phyloP scores from a whole-genome alignment of 1,140 invertebrate genomes.

The Drosophila pachea region DNA sequence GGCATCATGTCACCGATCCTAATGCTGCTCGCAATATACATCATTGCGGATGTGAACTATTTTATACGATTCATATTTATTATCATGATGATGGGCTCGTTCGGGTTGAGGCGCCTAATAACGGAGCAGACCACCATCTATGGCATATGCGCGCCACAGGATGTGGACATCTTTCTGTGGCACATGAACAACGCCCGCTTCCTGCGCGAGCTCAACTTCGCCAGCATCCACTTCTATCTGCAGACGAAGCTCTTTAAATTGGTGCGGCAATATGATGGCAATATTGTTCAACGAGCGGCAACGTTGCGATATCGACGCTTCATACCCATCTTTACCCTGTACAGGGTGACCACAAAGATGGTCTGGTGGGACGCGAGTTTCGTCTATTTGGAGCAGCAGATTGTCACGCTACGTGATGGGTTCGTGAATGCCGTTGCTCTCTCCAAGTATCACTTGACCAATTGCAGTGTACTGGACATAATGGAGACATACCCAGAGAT shows the following conservation, averaged over 20 bases:
- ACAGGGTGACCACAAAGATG: slow-evolving; percentile 87
- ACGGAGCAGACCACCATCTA: slow-evolving; percentile 86
- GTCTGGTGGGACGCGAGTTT: slow-evolving; percentile 91
- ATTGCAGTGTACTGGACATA: slow-evolving; percentile 83
- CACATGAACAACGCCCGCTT: slow-evolving; percentile 94
- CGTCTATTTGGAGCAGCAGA: slow-evolving; percentile 90
- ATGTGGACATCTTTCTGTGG: slow-evolving; percentile 87
- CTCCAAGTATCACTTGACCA: slow-evolving; percentile 86
- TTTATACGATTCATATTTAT: slow-evolving; percentile 84
- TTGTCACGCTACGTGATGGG: slow-evolving; percentile 86
- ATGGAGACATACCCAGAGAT: slow-evolving; percentile 80
- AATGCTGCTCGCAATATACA: slow-evolving; percentile 82
- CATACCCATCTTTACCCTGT: slow-evolving; percentile 86
- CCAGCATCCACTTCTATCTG: slow-evolving; percentile 87
- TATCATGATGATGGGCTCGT: slow-evolving; percentile 82
- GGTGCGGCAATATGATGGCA: slow-evolving; percentile 82
- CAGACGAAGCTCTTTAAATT: slow-evolving; percentile 83
- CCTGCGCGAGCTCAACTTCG: slow-evolving; percentile 90
- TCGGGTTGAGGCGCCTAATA: slow-evolving; percentile 84
- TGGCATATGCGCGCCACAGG: slow-evolving; percentile 88
- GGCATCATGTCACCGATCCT: slow-evolving; percentile 64
- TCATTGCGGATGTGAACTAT: slow-evolving; percentile 88
- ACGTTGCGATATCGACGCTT: slow-evolving; percentile 87
- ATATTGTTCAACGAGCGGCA: slow-evolving; percentile 85
- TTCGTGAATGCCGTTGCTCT: slow-evolving; percentile 87